Conservation (phyloP, 2,797 vertebrate species). For the Loriculus beryllinus region DNA sequence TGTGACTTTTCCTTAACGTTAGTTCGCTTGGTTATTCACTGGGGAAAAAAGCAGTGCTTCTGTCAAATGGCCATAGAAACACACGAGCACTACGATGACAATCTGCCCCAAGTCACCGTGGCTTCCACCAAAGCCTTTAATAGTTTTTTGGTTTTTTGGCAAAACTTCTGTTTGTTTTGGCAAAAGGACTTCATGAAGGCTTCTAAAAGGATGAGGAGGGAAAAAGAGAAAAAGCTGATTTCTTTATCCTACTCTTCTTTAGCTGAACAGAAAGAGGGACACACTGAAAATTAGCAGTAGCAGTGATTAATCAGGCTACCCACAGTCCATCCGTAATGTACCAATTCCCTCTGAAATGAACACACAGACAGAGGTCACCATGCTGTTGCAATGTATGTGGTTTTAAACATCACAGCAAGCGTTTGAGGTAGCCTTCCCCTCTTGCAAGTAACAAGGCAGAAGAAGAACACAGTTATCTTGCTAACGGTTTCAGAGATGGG, state of each 20-base stretch:
- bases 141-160: no score
- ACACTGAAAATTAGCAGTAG: neutral
- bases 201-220: neutral
- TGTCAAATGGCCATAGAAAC: neutral
- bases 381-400: neutral
- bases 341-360: neutral
- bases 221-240: neutral
- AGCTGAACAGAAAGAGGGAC: neutral
- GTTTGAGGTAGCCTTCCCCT: neutral
- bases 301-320: neutral
- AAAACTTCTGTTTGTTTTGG: slow-evolving; percentile 33
- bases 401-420: neutral
- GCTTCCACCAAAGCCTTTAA: slow-evolving; percentile 18
- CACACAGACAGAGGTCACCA: neutral
- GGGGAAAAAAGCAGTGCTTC: neutral
- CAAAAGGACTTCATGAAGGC: slow-evolving; percentile 6
- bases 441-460: neutral
- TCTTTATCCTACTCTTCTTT: slow-evolving; percentile 17
- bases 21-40: neutral
- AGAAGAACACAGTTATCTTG: neutral
- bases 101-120: neutral
- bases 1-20: neutral
- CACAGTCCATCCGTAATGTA: neutral
- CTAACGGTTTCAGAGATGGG: neutral
- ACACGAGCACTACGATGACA: fast-evolving